A percentile compares a stretch with the other conserved stretches of the same genome.
These are phyloP conservation scores for Drosophila tristis DNA, from an alignment of 1,140 invertebrate species.

Conservation along the genomic window DNA sequence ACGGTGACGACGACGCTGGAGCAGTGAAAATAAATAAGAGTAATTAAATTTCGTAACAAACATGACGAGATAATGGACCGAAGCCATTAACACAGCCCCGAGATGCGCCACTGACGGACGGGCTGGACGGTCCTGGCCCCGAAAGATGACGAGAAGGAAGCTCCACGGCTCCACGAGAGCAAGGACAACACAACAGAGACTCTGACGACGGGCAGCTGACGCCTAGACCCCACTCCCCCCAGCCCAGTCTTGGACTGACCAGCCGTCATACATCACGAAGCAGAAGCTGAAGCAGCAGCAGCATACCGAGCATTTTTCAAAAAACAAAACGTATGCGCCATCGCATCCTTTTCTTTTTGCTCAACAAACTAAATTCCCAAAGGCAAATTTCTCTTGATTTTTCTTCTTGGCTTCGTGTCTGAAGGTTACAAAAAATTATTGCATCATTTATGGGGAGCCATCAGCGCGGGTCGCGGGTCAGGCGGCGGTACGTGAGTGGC, in stretches of 20 bases:
- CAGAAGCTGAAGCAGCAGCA: conserved; percentile 22
- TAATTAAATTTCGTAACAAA: conserved; percentile 84
- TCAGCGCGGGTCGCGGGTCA: conserved; percentile 18
- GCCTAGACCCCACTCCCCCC: conserved; percentile 9
- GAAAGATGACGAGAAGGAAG: conserved; percentile 71
- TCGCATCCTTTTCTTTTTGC: conserved; percentile 52
- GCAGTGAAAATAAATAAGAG: conserved; percentile 83
- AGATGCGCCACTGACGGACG: conserved; percentile 25
- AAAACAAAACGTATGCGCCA: conserved; percentile 44
- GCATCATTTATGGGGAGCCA: conserved; percentile 50
- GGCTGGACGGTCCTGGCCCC: conserved; percentile 49
- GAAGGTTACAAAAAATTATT: conserved; percentile 62
- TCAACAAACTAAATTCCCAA: conserved; percentile 44
- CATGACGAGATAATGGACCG: conserved; percentile 84
- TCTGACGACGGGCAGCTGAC: conserved; percentile 24
- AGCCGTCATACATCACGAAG: conserved; percentile 47
- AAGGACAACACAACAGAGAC: conserved; percentile 1
- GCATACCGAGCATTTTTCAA: conserved; percentile 54
- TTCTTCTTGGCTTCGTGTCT: conserved; percentile 25
- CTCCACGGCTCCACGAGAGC: not conserved
- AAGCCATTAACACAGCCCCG: conserved; percentile 76
- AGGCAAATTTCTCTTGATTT: conserved; percentile 70
- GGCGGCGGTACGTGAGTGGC: not conserved
- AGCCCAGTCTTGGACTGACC: not conserved
- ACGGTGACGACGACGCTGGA: conserved; percentile 17